phyloP scores from a whole-genome alignment of 2,797 vertebrate species.

The Ptychadena robeensis region DNA sequence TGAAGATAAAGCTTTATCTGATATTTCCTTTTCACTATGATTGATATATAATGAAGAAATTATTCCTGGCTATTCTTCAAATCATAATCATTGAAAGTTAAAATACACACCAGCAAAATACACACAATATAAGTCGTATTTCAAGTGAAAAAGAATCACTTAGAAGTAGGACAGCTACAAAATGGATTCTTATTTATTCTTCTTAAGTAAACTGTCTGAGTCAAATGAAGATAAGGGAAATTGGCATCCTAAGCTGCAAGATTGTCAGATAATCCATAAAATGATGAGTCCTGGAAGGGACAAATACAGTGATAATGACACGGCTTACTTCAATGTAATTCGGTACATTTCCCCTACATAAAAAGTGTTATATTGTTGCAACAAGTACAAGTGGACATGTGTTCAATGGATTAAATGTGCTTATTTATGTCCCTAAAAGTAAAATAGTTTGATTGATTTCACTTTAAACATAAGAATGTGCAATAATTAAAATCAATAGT shows the following conservation, averaged over 20 bases:
- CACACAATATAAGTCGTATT: constrained; percentile 18
- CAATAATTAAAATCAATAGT: too few species aligned
- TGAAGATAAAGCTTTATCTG: constrained; percentile 58
- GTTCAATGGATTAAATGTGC: neutral
- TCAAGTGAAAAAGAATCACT: constrained; percentile 16
- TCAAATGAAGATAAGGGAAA: constrained; percentile 31
- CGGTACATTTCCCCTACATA: neutral
- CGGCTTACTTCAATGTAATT: constrained; percentile 19
- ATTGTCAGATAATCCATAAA: neutral
- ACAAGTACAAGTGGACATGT: neutral
- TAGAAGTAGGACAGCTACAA: constrained; percentile 30
- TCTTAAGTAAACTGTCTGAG: constrained; percentile 28
- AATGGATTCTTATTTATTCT: constrained; percentile 36
- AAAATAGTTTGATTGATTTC: neutral
- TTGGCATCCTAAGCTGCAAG: neutral
- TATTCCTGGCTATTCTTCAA: constrained; percentile 36
- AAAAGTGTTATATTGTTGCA: neutral
- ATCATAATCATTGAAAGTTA: constrained; percentile 37
- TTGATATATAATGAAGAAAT: constrained; percentile 43
- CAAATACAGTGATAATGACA: constrained; percentile 23
- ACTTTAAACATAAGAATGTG: neutral
- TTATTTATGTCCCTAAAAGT: neutral
- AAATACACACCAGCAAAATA: constrained; percentile 18
- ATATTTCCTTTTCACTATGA: constrained; percentile 16
- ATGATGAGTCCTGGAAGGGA: constrained; percentile 15